These are phyloP conservation scores for Aphidius ervi DNA, from an alignment of 1,140 invertebrate species.

Conservation along the genomic window DNA sequence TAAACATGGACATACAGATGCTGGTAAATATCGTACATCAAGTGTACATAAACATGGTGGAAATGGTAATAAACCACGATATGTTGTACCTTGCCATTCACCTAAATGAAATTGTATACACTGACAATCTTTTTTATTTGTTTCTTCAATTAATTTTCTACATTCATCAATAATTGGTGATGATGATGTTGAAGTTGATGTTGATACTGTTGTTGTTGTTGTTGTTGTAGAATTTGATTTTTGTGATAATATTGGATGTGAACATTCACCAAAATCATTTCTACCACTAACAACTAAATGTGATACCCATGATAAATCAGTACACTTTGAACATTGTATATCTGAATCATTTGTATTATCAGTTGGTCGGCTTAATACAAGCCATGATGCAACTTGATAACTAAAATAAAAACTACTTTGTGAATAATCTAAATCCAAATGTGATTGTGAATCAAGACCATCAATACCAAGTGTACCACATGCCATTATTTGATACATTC, in stretches of 20 bases:
- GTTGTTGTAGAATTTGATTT: neutral
- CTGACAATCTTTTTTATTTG: slow-evolving; percentile 10
- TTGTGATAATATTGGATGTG: slow-evolving; percentile 13
- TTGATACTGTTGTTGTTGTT: too few species aligned
- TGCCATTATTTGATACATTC: slow-evolving; percentile 17
- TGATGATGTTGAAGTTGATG: too few species aligned
- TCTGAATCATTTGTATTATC: slow-evolving; percentile 13
- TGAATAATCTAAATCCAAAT: too few species aligned
- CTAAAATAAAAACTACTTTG: slow-evolving; percentile 12
- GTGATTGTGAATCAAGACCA: too few species aligned
- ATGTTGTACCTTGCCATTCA: slow-evolving; percentile 17
- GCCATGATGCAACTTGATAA: slow-evolving; percentile 16
- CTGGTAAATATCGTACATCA: slow-evolving; percentile 6
- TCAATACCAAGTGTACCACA: slow-evolving; percentile 6
- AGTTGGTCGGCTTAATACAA: slow-evolving; percentile 9
- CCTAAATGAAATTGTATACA: slow-evolving; percentile 17
- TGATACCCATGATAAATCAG: slow-evolving; percentile 17
- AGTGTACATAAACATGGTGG: slow-evolving; percentile 21
- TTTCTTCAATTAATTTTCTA: neutral
- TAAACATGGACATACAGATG: slow-evolving; percentile 14
- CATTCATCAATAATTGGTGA: neutral
- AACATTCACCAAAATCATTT: slow-evolving; percentile 14
- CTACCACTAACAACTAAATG: slow-evolving; percentile 15
- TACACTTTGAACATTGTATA: slow-evolving; percentile 13
- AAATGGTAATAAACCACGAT: slow-evolving; percentile 14